These are phyloP conservation scores for Chelon labrosus DNA, from an alignment of 2,797 vertebrate species.

Conservation along the genomic window DNA sequence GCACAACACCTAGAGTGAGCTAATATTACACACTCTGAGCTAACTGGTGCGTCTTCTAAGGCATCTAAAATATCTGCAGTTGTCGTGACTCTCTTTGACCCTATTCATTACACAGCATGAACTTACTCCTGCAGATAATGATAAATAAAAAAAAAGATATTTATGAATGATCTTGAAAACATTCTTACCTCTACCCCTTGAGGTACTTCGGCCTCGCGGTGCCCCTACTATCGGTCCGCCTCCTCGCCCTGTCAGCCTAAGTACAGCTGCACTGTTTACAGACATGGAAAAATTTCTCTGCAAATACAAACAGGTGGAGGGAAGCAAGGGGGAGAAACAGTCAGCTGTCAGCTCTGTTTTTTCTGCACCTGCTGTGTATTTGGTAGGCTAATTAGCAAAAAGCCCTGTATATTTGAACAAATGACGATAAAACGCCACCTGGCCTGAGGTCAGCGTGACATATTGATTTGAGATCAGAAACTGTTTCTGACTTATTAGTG, in stretches of 20 bases:
- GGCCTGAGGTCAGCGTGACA: neutral
- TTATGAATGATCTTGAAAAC: neutral
- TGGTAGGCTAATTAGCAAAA: neutral
- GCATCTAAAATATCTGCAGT: conserved; percentile 42
- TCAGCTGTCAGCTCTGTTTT: conserved; percentile 11
- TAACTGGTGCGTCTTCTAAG: conserved; percentile 37
- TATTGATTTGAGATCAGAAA: conserved; percentile 6
- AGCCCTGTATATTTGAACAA: conserved; percentile 7
- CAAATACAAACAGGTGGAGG: conserved; percentile 65
- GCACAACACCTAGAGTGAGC: conserved; percentile 22
- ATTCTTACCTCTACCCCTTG: conserved; percentile 95
- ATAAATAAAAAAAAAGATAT: conserved; percentile 8
- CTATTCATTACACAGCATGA: neutral
- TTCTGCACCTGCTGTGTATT: conserved; percentile 14
- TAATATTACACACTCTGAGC: conserved; percentile 41
- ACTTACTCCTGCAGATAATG: neutral
- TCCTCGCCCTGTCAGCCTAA: conserved; percentile 95
- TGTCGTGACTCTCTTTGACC: conserved; percentile 12
- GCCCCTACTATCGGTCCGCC: conserved; percentile 92
- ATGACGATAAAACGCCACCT: neutral
- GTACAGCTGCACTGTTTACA: conserved; percentile 98
- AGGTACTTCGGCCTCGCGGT: conserved; percentile 98
- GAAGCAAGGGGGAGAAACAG: neutral
- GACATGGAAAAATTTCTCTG: conserved; percentile 99
- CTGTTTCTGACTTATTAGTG: neutral